Evolutionary conservation across 1,140 invertebrate species (phyloP).

Genomic region (Microplitis mediator): DNA sequence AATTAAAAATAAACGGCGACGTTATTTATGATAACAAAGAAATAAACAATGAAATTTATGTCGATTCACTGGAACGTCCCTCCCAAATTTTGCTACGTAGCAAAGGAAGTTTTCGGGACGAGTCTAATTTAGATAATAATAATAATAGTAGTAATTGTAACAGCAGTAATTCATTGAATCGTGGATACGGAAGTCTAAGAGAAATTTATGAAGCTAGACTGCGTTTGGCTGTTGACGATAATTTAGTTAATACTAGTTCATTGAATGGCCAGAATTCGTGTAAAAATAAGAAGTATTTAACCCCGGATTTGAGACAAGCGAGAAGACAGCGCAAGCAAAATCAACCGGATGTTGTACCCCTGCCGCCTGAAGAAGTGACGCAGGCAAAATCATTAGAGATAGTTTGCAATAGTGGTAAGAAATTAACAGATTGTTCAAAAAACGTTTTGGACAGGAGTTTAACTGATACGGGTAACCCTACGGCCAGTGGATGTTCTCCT

Average conservation of each 20-base stretch:
- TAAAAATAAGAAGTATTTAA: constrained; percentile 41
- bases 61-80: constrained; percentile 66
- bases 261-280: constrained; percentile 43
- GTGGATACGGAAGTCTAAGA: constrained; percentile 70
- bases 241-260: constrained; percentile 35
- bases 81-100: constrained; percentile 64
- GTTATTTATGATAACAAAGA: constrained; percentile 47
- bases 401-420: constrained; percentile 51
- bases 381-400: constrained; percentile 67
- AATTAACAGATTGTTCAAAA: constrained; percentile 65
- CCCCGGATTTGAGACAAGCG: constrained; percentile 68
- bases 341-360: constrained; percentile 71
- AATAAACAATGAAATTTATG: constrained; percentile 56
- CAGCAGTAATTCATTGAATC: constrained; percentile 39
- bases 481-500: constrained; percentile 55
- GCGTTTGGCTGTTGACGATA: constrained; percentile 39
- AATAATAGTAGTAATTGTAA: neutral
- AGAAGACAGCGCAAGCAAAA: constrained; percentile 66
- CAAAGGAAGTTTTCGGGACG: constrained; percentile 70
- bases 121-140: constrained; percentile 43
- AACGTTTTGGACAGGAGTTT: constrained; percentile 68
- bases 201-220: constrained; percentile 73
- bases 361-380: constrained; percentile 64
- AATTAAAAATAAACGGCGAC: constrained; percentile 62
- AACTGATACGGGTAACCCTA: constrained; percentile 55